phyloP scores from a whole-genome alignment of 2,888 invertebrate species.

The Gastrophysa polygoni region DNA sequence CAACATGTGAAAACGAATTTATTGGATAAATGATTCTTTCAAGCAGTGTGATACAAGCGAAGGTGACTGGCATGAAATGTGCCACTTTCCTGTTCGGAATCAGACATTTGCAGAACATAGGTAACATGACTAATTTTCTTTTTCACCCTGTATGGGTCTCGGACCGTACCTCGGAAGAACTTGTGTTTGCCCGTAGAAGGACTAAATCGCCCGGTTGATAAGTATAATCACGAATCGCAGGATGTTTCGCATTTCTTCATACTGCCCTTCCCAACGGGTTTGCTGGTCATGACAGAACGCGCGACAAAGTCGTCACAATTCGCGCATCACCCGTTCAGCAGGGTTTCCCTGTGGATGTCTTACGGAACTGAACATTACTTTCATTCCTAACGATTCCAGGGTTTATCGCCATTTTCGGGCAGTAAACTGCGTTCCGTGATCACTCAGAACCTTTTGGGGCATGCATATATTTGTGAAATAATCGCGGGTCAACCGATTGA shows the following conservation, averaged over 20 bases:
- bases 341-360: constrained; percentile 34
- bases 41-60: background rate
- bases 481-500: background rate
- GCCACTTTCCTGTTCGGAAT: background rate
- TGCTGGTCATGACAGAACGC: constrained; percentile 4
- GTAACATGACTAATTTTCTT: constrained; percentile 15
- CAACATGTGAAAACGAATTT: too few species aligned
- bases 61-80: background rate
- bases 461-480: background rate
- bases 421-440: constrained; percentile 26
- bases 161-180: constrained; percentile 7
- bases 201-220: background rate
- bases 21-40: too few species aligned
- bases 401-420: constrained; percentile 17
- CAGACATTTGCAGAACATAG: constrained; percentile 5
- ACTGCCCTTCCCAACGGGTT: background rate
- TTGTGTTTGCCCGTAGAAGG: constrained; percentile 6
- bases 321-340: constrained; percentile 31
- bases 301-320: constrained; percentile 16
- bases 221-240: background rate
- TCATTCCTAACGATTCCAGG: background rate
- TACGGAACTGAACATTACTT: background rate
- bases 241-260: background rate
- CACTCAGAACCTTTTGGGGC: constrained; percentile 14
- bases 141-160: constrained; percentile 17